Conservation (phyloP, 2,113 vertebrate genomes). For the Mesitornis unicolor region DNA sequence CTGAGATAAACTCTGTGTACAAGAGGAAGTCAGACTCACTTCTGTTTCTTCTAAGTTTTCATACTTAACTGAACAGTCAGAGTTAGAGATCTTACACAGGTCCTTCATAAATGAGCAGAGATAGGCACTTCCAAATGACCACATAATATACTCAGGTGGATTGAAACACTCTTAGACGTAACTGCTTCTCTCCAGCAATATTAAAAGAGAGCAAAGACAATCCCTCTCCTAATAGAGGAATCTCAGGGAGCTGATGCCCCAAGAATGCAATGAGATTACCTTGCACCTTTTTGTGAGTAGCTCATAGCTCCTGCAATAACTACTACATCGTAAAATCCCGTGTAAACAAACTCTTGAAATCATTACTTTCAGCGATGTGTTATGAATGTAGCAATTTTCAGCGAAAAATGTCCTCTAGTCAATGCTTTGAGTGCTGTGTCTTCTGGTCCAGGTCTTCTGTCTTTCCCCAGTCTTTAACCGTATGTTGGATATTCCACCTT, state of each 20-base stretch:
- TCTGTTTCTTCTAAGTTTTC: neutral
- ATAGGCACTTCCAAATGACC: neutral
- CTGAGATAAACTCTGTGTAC: neutral
- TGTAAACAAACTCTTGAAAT: neutral
- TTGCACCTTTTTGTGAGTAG: neutral
- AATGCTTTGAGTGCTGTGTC: neutral
- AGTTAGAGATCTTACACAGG: neutral
- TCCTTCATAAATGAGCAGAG: neutral
- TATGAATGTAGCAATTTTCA: neutral
- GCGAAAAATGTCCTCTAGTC: neutral
- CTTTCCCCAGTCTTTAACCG: neutral
- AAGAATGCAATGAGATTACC: neutral
- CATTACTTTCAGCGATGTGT: neutral
- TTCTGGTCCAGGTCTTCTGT: neutral
- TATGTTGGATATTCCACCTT: conserved; percentile 37
- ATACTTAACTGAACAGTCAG: neutral
- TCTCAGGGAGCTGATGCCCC: neutral
- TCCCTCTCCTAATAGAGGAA: neutral
- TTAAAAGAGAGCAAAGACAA: neutral
- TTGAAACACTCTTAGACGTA: neutral
- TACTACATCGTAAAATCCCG: neutral
- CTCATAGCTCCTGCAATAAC: neutral
- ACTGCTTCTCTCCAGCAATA: neutral
- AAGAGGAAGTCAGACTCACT: neutral
- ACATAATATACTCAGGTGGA: neutral